phyloP scores from a whole-genome alignment of 1,140 invertebrate genomes.

The Mylabris phalerata region DNA sequence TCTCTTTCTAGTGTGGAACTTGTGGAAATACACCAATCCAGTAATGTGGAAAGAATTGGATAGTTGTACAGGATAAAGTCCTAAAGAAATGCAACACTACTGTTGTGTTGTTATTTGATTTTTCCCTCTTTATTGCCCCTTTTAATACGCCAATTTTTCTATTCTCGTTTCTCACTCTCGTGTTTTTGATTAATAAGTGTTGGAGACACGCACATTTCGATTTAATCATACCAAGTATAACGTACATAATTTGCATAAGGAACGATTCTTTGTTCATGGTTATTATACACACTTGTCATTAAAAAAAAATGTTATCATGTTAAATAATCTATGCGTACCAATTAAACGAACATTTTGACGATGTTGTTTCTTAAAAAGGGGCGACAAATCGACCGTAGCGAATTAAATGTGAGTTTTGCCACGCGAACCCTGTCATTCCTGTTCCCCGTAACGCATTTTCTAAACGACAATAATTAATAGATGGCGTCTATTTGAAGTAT shows the following conservation, averaged over 20 bases:
- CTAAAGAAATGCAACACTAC: constrained; percentile 21
- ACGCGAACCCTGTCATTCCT: background rate
- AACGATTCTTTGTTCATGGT: constrained; percentile 31
- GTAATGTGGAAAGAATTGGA: constrained; percentile 24
- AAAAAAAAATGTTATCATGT: constrained; percentile 7
- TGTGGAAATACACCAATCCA: constrained; percentile 13
- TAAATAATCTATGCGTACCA: constrained; percentile 12
- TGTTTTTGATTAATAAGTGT: constrained; percentile 37
- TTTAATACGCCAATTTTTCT: no score
- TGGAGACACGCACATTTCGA: constrained; percentile 37
- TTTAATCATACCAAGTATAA: constrained; percentile 36
- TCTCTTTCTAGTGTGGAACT: no score
- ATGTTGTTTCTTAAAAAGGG: background rate
- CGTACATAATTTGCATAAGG: constrained; percentile 34
- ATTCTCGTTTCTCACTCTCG: no score
- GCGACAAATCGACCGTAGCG: background rate
- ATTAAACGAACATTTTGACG: constrained; percentile 14
- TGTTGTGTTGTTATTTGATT: no score
- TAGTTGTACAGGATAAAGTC: constrained; percentile 19
- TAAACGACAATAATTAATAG: no score
- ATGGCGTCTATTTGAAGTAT: background rate
- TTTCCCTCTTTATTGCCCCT: no score
- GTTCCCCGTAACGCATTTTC: no score
- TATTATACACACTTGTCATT: constrained; percentile 25
- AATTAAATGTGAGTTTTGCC: no score